These are phyloP conservation scores for Brienomyrus longianalis DNA, from an alignment of 2,113 vertebrate genomes.

Conservation along the genomic window DNA sequence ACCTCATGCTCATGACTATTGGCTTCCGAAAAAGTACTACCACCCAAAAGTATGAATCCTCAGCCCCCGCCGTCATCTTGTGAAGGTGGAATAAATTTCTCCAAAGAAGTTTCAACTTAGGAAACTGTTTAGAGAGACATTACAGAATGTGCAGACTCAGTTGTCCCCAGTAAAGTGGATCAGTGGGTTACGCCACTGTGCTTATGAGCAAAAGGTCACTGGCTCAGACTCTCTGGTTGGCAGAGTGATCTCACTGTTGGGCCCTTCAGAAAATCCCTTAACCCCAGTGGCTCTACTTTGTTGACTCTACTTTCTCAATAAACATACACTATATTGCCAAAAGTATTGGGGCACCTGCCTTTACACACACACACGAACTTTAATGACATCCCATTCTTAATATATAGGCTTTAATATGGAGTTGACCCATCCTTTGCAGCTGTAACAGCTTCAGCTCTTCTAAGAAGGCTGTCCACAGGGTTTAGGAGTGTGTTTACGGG, in stretches of 20 bases:
- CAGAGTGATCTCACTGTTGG: background rate
- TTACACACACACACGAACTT: no score
- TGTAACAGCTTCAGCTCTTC: no score
- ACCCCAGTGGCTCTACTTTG: background rate
- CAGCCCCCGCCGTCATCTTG: background rate
- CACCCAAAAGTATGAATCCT: background rate
- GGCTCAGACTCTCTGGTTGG: background rate
- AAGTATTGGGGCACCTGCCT: no score
- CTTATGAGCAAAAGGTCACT: background rate
- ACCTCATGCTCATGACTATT: background rate
- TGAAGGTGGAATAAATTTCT: background rate
- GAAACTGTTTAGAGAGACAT: background rate
- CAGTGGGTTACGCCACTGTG: background rate
- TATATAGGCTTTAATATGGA: no score
- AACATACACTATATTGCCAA: no score
- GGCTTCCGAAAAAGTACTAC: background rate
- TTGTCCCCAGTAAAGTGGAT: background rate
- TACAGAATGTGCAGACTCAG: background rate
- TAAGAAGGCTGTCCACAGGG: no score
- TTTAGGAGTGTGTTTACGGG: no score
- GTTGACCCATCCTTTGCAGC: no score
- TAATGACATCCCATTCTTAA: no score
- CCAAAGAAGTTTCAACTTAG: background rate
- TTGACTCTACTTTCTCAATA: background rate
- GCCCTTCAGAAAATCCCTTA: background rate